Percentiles rank a stretch among this genome's conserved stretches.
phyloP scores from a whole-genome alignment of 2,797 vertebrate species.

The Thripadectes ignobilis region DNA sequence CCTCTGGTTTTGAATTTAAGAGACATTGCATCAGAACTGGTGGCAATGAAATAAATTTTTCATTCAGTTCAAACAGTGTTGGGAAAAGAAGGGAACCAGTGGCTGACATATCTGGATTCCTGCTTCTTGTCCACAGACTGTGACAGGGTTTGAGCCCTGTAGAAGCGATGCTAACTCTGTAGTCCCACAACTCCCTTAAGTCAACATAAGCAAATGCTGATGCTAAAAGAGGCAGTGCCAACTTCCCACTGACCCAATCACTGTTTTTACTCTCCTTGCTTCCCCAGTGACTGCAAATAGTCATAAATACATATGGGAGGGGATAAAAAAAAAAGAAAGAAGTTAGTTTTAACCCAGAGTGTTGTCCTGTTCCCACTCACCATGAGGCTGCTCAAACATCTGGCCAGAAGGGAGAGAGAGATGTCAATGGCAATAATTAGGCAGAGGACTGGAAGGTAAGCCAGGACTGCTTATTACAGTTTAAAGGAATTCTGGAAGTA shows the following conservation, averaged over 20 bases:
- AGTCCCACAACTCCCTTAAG: neutral
- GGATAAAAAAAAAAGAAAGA: neutral
- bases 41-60: neutral
- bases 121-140: neutral
- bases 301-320: neutral
- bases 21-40: neutral
- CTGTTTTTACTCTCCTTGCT: neutral
- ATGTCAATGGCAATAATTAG: neutral
- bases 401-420: neutral
- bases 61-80: neutral
- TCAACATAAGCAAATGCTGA: slow-evolving; percentile 38
- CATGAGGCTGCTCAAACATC: neutral
- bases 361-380: neutral
- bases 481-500: neutral
- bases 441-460: slow-evolving; percentile 28
- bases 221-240: slow-evolving; percentile 39
- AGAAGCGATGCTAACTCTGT: neutral
- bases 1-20: neutral
- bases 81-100: neutral
- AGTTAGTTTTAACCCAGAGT: neutral
- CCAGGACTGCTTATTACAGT: neutral
- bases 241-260: neutral
- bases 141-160: neutral
- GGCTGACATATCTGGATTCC: neutral
- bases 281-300: neutral